Conservation (phyloP, 2,113 vertebrate genomes). For the Apaloderma vittatum region DNA sequence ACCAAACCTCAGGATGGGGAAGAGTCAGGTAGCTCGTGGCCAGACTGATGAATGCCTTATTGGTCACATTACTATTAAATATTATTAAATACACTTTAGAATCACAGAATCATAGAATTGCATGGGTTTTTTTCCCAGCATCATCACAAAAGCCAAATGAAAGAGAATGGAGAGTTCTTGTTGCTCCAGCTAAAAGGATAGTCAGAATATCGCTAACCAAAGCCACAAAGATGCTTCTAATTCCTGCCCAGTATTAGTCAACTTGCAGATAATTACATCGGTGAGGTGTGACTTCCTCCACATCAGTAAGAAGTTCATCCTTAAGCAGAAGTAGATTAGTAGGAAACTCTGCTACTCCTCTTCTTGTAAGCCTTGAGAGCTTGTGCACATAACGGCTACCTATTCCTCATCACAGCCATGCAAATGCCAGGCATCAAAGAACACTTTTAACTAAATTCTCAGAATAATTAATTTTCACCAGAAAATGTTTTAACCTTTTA, state of each 20-base stretch:
- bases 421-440: conserved; percentile 66
- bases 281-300: background rate
- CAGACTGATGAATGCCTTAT: background rate
- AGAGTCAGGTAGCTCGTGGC: background rate
- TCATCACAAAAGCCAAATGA: background rate
- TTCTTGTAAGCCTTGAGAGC: conserved; percentile 22
- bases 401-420: conserved; percentile 48
- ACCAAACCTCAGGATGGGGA: background rate
- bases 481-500: conserved; percentile 71
- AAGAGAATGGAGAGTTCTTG: background rate
- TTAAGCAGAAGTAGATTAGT: conserved; percentile 44
- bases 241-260: background rate
- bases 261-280: background rate
- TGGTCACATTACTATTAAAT: background rate
- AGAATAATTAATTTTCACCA: conserved; percentile 61
- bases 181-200: background rate
- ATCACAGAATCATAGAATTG: too few relatives aligned
- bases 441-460: conserved; percentile 34
- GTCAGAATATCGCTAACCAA: background rate
- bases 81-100: too few relatives aligned
- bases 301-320: background rate
- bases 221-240: background rate
- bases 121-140: background rate
- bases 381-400: conserved; percentile 27
- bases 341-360: conserved; percentile 18